Evolutionary conservation across 2,888 invertebrate species (phyloP).

Genomic region (Parnassius apollo): DNA sequence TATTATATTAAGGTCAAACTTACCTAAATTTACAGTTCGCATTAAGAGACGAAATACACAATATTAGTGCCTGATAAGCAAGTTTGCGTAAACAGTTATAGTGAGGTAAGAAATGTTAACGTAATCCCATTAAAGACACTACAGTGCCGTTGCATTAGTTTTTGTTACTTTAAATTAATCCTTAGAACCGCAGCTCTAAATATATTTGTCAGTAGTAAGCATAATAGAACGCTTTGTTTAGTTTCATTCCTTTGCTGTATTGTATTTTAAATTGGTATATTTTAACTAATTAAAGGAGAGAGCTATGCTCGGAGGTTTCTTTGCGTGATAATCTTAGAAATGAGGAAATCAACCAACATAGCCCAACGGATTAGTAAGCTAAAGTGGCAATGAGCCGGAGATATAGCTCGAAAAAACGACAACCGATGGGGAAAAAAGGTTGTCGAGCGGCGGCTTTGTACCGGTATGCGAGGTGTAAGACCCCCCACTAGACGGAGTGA

Average conservation of each 20-base stretch:
- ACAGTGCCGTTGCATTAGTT: constrained; percentile 12
- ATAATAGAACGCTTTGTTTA: constrained; percentile 9
- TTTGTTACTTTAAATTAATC: constrained; percentile 16
- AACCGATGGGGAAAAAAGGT: too few relatives aligned
- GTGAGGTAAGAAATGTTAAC: constrained; percentile 7
- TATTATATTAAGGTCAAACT: too few relatives aligned
- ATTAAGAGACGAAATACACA: background rate
- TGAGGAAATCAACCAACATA: too few relatives aligned
- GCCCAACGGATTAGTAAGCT: too few relatives aligned
- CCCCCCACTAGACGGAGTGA: too few relatives aligned
- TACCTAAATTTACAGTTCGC: too few relatives aligned
- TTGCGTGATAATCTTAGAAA: too few relatives aligned
- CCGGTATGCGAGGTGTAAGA: too few relatives aligned
- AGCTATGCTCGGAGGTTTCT: background rate
- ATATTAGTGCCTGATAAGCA: background rate
- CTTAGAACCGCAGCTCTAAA: constrained; percentile 1
- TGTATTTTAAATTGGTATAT: background rate
- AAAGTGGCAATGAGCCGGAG: too few relatives aligned
- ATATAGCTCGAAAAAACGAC: too few relatives aligned
- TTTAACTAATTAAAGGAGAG: background rate
- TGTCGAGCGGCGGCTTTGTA: too few relatives aligned
- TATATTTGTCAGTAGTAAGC: constrained; percentile 3
- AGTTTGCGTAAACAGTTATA: constrained; percentile 13
- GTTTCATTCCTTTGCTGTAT: background rate
- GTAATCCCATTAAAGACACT: constrained; percentile 17